Percentiles rank a stretch among this genome's conserved stretches.
Conservation (phyloP, 2,113 vertebrate genomes). For the Macquaria ambigua region DNA sequence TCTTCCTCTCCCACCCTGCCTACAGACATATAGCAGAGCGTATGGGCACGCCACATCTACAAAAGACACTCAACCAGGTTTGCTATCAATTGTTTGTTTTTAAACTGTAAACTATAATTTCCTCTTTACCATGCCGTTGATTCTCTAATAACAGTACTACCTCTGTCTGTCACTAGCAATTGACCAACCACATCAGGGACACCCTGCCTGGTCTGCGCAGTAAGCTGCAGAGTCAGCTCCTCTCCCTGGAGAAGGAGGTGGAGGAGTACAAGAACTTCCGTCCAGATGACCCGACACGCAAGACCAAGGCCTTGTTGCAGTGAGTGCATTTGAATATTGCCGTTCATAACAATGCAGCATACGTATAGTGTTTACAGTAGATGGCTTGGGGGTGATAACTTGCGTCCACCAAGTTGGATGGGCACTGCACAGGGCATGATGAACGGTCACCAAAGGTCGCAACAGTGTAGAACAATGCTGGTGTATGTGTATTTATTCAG, state of each 20-base stretch:
- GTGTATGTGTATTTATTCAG: not conserved
- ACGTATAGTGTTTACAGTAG: not conserved
- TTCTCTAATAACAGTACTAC: not conserved
- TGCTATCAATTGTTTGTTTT: not conserved
- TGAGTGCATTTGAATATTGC: constrained; percentile 75
- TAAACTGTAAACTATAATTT: not conserved
- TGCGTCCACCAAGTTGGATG: not conserved
- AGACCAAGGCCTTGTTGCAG: constrained; percentile 98
- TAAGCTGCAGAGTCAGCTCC: constrained; percentile 96
- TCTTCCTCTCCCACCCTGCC: constrained; percentile 94
- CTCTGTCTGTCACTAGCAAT: constrained; percentile 85
- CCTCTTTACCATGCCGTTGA: not conserved
- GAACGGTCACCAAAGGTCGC: no score
- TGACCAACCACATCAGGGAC: constrained; percentile 98
- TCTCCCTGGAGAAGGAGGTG: constrained; percentile 97
- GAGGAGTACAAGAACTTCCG: constrained; percentile 97
- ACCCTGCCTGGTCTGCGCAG: constrained; percentile 93
- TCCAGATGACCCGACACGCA: constrained; percentile 94
- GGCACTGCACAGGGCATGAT: not conserved
- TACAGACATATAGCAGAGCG: constrained; percentile 97
- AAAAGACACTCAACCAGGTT: constrained; percentile 97
- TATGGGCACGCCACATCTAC: constrained; percentile 95
- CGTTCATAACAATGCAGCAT: not conserved
- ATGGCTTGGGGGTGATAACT: not conserved
- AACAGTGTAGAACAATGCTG: not conserved